Conservation (phyloP, 2,888 invertebrate genomes). For the Agrotis ipsilon region DNA sequence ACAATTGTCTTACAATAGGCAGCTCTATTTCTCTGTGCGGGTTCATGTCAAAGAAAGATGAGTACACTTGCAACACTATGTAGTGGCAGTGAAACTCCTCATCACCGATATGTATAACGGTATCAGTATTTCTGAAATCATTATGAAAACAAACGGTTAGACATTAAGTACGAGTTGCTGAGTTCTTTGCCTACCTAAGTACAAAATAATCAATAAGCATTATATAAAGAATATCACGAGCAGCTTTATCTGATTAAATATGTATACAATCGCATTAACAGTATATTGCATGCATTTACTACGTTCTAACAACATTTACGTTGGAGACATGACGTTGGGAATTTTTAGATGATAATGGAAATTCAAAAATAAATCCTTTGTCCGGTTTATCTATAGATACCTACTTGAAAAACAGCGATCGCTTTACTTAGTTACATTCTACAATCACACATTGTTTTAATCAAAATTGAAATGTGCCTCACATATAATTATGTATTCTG, state of each 20-base stretch:
- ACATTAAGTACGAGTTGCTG: not conserved
- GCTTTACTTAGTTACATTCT: not conserved
- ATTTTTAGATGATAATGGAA: slow-evolving; percentile 1
- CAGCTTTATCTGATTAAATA: slow-evolving; percentile 46
- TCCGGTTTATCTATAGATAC: not conserved
- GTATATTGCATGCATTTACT: slow-evolving; percentile 20
- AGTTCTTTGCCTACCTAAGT: slow-evolving; percentile 1
- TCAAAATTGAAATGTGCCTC: slow-evolving; percentile 67
- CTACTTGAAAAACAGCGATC: not conserved
- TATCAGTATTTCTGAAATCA: slow-evolving; percentile 92
- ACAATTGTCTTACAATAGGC: slow-evolving; percentile 75
- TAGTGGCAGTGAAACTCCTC: slow-evolving; percentile 93
- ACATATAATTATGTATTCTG: slow-evolving; percentile 93
- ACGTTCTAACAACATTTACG: not conserved
- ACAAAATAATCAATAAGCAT: slow-evolving; percentile 43
- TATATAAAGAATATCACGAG: slow-evolving; percentile 21
- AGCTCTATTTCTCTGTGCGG: slow-evolving; percentile 79
- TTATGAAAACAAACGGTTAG: slow-evolving; percentile 23
- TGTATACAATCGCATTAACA: slow-evolving; percentile 14
- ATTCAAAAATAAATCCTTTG: not conserved
- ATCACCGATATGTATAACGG: slow-evolving; percentile 92
- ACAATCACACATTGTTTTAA: not conserved
- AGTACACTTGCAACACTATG: slow-evolving; percentile 93
- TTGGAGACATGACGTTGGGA: slow-evolving; percentile 3
- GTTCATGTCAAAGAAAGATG: slow-evolving; percentile 91